A percentile compares a stretch with the other conserved stretches of the same genome.
These are phyloP conservation scores for Neolamprologus variostigma DNA, from an alignment of 2,113 vertebrate species.

Conservation along the genomic window DNA sequence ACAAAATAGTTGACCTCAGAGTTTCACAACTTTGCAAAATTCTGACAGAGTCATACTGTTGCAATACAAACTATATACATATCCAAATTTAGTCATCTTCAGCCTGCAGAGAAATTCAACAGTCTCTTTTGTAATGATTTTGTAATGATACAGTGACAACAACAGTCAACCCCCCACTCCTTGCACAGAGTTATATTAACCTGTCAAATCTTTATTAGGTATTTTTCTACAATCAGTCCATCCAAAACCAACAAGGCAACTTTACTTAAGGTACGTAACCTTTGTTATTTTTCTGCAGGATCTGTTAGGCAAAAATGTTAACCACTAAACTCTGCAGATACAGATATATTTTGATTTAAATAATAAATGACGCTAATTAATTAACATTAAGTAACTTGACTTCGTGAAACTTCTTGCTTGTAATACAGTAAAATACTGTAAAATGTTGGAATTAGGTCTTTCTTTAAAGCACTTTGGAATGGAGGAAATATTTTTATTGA, in stretches of 20 bases:
- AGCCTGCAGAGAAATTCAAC: not conserved
- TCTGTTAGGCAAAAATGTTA: not conserved
- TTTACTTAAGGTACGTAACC: not conserved
- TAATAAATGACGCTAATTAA: accelerated
- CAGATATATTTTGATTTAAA: not conserved
- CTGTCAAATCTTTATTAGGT: not conserved
- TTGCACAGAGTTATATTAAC: not conserved
- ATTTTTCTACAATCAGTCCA: not conserved
- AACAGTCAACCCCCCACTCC: not conserved
- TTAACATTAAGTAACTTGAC: not conserved
- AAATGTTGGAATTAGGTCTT: not conserved
- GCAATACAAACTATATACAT: not conserved
- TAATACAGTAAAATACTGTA: not conserved
- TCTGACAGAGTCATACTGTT: not conserved
- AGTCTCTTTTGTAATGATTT: not conserved
- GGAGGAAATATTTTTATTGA: not conserved
- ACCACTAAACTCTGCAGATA: not conserved
- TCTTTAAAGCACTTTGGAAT: not conserved
- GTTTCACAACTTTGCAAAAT: not conserved
- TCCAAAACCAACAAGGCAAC: not conserved
- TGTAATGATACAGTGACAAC: not conserved
- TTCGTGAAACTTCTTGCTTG: accelerated
- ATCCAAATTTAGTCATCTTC: not conserved
- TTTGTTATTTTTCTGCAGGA: not conserved
- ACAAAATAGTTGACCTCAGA: not conserved